A percentile compares a stretch with the other conserved stretches of the same genome.
Conservation (phyloP, 2,888 invertebrate genomes). For the Hartigia nigra region DNA sequence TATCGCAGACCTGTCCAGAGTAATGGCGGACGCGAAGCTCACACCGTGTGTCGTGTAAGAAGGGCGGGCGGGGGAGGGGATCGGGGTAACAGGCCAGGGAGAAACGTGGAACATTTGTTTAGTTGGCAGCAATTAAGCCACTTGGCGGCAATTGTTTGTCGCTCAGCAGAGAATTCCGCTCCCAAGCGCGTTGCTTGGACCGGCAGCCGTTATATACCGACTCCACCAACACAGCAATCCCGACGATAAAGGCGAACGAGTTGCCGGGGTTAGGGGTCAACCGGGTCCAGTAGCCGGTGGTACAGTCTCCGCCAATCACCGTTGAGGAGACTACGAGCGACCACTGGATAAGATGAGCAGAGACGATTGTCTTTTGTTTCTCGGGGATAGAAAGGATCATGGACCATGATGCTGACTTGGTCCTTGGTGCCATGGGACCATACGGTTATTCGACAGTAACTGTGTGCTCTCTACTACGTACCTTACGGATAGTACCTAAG, state of each 20-base stretch:
- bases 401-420: background rate
- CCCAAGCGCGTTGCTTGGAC: conserved; percentile 44
- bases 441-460: background rate
- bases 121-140: conserved; percentile 67
- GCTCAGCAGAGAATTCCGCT: conserved; percentile 66
- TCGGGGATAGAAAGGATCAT: background rate
- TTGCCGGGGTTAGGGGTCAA: conserved; percentile 61
- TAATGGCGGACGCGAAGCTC: background rate
- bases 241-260: conserved; percentile 63
- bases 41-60: conserved; percentile 11
- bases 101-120: conserved; percentile 63
- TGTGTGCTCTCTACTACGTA: background rate
- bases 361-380: conserved; percentile 41
- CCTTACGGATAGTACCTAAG: background rate
- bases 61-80: background rate
- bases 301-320: conserved; percentile 14
- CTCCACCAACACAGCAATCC: conserved; percentile 55
- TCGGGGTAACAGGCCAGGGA: conserved; percentile 22
- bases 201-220: conserved; percentile 34
- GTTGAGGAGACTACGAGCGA: background rate
- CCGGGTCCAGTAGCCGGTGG: conserved; percentile 62
- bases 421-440: background rate
- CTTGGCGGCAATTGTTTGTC: conserved; percentile 67
- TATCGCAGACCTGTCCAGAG: background rate
- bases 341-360: background rate